These are phyloP conservation scores for Falco columbarius DNA, from an alignment of 2,797 vertebrate species.

Conservation along the genomic window DNA sequence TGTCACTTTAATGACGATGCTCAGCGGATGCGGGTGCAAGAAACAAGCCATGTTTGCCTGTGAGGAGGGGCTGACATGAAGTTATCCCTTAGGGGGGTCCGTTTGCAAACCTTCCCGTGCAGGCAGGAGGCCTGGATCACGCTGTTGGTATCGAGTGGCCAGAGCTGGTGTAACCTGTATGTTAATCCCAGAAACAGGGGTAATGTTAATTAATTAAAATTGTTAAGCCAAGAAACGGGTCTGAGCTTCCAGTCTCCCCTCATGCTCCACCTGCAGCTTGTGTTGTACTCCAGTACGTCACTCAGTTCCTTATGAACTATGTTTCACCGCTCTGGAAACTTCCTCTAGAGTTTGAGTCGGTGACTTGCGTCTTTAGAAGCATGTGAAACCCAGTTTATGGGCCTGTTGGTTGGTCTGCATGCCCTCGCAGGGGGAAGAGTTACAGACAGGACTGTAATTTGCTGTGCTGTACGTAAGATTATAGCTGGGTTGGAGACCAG, in stretches of 20 bases:
- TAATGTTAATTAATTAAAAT: too few relatives aligned
- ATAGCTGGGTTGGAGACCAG: background rate
- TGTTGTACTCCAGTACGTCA: rapidly evolving
- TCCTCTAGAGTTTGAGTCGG: background rate
- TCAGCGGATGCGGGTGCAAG: background rate
- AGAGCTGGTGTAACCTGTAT: rapidly evolving
- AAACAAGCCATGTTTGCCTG: rapidly evolving
- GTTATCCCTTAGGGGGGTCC: background rate
- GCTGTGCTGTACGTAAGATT: background rate
- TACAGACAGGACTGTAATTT: background rate
- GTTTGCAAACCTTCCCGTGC: background rate
- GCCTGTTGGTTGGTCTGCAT: background rate
- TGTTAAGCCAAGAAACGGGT: background rate
- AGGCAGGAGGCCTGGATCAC: background rate
- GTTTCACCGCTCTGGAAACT: background rate
- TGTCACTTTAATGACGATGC: background rate
- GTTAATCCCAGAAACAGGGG: background rate
- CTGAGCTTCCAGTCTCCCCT: background rate
- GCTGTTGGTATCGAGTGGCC: background rate
- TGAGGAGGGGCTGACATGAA: background rate
- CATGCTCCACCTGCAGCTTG: background rate
- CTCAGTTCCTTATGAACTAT: rapidly evolving
- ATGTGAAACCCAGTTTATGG: background rate
- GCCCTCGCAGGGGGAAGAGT: background rate
- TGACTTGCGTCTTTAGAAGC: background rate